These are phyloP conservation scores for Drosophila kohkoa DNA, from an alignment of 1,140 invertebrate species.

Conservation along the genomic window DNA sequence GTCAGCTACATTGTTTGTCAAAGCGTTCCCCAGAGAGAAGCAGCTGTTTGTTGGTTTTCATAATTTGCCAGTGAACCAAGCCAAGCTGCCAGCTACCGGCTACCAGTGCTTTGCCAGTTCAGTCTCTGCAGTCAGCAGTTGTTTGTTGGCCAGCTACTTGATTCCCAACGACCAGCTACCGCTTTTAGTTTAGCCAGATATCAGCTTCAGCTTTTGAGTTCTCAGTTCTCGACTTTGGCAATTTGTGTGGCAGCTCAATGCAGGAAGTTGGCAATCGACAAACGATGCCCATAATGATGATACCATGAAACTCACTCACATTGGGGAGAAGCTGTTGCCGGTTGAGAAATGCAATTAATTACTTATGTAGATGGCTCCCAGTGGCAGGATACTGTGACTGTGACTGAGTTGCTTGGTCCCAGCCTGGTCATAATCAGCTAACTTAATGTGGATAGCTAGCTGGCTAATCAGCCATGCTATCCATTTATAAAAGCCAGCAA, in stretches of 20 bases:
- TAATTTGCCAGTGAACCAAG: constrained; percentile 52
- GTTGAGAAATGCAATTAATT: constrained; percentile 73
- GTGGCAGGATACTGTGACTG: not conserved
- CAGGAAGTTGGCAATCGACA: constrained; percentile 66
- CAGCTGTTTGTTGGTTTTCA: constrained; percentile 41
- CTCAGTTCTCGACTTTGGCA: constrained; percentile 28
- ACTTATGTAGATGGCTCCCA: constrained; percentile 68
- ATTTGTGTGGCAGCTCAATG: constrained; percentile 42
- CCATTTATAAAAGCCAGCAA: constrained; percentile 69
- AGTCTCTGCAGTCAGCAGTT: not conserved
- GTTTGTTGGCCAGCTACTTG: not conserved
- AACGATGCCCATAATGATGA: constrained; percentile 50
- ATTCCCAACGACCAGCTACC: not conserved
- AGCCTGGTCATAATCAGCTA: constrained; percentile 61
- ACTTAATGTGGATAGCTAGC: constrained; percentile 49
- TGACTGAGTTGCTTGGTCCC: not conserved
- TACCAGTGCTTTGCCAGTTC: not conserved
- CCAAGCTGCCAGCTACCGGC: constrained; percentile 1
- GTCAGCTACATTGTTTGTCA: constrained; percentile 50
- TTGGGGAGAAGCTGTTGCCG: not conserved
- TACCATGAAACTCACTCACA: constrained; percentile 4
- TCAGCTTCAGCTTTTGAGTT: constrained; percentile 1
- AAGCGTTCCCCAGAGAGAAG: constrained; percentile 25
- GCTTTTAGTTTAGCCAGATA: not conserved
- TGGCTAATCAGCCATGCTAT: constrained; percentile 73